Evolutionary conservation across 2,797 vertebrate genomes (phyloP).

Genomic region (Spizella passerina): DNA sequence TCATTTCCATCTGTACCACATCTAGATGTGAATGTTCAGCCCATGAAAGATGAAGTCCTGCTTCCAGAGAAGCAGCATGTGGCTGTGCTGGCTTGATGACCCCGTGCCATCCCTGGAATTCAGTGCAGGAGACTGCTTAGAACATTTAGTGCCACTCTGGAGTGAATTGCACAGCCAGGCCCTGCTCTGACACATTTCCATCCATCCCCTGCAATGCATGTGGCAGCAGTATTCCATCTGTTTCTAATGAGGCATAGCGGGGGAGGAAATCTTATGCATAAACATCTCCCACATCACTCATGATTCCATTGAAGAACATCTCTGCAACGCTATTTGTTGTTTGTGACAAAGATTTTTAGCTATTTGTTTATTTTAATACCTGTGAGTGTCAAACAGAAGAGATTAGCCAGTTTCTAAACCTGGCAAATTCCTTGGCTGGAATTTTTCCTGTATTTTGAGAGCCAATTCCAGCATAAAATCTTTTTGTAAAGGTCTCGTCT

Average conservation of each 20-base stretch:
- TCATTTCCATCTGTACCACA: not conserved
- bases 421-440: not conserved
- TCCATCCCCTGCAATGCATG: not conserved
- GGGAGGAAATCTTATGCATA: conserved; percentile 17
- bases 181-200: not conserved
- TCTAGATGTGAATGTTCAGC: not conserved
- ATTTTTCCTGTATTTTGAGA: not conserved
- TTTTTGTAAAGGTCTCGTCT: not conserved
- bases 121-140: not conserved
- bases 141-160: not conserved
- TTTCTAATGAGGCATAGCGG: not conserved
- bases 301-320: not conserved
- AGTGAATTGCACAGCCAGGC: not conserved
- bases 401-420: not conserved
- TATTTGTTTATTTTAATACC: not conserved
- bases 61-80: not conserved
- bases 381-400: not conserved
- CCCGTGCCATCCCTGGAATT: not conserved
- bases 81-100: not conserved
- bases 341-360: not conserved
- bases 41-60: not conserved
- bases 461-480: not conserved
- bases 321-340: not conserved
- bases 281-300: not conserved
- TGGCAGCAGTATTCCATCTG: conserved; percentile 12